phyloP scores from a whole-genome alignment of 2,113 vertebrate genomes.

The Ophthalmolycus amberensis region DNA sequence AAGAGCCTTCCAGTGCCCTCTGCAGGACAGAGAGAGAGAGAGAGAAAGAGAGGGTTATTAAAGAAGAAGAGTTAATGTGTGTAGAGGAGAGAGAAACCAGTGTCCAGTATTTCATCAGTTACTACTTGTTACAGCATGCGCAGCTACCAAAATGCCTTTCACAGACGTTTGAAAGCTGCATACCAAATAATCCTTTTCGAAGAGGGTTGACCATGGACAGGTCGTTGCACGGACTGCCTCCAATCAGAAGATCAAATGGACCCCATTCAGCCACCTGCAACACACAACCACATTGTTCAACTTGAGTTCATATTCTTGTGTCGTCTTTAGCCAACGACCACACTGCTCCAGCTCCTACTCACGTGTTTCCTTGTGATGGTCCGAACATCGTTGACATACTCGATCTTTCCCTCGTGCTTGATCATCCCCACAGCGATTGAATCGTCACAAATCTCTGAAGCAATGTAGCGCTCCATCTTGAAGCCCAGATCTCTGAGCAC shows the following conservation, averaged over 20 bases:
- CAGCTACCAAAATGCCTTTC: not conserved
- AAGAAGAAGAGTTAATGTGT: not conserved
- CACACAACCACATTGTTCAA: not conserved
- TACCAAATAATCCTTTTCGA: constrained; percentile 94
- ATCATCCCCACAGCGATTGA: constrained; percentile 88
- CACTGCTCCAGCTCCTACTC: constrained; percentile 35
- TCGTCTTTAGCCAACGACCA: not conserved
- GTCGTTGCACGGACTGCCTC: constrained; percentile 94
- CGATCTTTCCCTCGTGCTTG: constrained; percentile 90
- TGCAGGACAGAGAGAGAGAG: constrained; percentile 57
- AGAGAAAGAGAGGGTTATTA: not conserved
- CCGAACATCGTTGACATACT: constrained; percentile 90
- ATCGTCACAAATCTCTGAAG: constrained; percentile 93
- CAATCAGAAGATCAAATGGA: constrained; percentile 95
- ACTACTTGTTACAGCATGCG: not conserved
- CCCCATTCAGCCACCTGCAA: constrained; percentile 94
- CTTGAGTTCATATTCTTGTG: not conserved
- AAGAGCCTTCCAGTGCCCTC: constrained; percentile 95
- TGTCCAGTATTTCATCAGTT: not conserved
- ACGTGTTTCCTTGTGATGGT: constrained; percentile 93
- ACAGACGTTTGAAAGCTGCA: not conserved
- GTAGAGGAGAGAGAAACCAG: not conserved
- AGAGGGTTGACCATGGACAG: constrained; percentile 91
- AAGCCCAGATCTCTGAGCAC: constrained; percentile 94
- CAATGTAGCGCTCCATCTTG: constrained; percentile 91